Percentiles rank a stretch among this genome's conserved stretches.
phyloP scores from a whole-genome alignment of 1,140 invertebrate genomes.

The Drosophila gunungcola region DNA sequence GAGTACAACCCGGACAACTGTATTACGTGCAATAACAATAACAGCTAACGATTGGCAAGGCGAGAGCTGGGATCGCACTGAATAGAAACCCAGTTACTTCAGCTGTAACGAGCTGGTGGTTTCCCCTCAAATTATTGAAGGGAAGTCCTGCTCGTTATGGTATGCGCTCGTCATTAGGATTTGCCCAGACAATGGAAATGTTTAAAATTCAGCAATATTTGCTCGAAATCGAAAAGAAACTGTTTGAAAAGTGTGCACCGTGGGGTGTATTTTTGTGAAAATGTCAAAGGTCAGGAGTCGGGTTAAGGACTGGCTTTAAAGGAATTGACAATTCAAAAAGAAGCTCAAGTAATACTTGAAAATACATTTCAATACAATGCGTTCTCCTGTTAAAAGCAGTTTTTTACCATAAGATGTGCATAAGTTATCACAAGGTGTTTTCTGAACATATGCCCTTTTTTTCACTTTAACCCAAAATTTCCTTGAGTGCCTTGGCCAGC shows the following conservation, averaged over 20 bases:
- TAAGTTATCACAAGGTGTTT: background rate
- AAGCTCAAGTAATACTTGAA: too few relatives aligned
- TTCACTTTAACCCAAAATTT: conserved; percentile 7
- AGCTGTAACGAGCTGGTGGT: conserved; percentile 30
- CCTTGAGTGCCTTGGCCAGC: conserved; percentile 18
- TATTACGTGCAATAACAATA: conserved; percentile 38
- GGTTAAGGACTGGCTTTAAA: background rate
- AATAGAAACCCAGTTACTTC: conserved; percentile 18
- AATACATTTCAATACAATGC: too few relatives aligned
- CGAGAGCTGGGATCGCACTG: background rate
- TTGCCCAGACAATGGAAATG: conserved; percentile 11
- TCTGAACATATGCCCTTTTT: background rate
- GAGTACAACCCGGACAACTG: conserved; percentile 48
- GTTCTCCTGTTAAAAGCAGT: too few relatives aligned
- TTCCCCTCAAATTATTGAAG: conserved; percentile 33
- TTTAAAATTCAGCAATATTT: conserved; percentile 26
- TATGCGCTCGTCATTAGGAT: conserved; percentile 1
- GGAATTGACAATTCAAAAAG: background rate
- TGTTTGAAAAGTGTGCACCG: background rate
- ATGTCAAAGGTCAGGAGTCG: background rate
- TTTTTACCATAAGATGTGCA: background rate
- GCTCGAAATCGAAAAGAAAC: background rate
- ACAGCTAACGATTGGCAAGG: conserved; percentile 23
- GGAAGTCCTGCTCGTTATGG: conserved; percentile 20
- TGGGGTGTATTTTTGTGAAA: background rate